Evolutionary conservation across 1,140 invertebrate species (phyloP), one percentile per base, ranked within the genome.

Genomic region (Adelges cooleyi): DNA sequence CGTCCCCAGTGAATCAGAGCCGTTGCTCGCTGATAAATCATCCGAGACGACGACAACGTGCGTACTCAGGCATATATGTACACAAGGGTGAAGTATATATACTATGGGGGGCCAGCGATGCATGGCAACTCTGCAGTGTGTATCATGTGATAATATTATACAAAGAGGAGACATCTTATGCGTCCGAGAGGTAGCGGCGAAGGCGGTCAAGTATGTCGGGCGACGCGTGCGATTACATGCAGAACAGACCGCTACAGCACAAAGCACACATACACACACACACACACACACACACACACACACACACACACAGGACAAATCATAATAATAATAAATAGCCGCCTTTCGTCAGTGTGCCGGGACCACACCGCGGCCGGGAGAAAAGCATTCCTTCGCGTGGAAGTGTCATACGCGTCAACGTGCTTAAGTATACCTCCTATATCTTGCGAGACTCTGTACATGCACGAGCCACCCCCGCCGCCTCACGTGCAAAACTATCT

Each of bases 21-120:
- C n/a, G n/a, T n/a, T n/a, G n/a, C n/a, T n/a, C 33, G 33, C 23
- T 23, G 22, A 56, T 59, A 59, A 59, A 59, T 59, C 54, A 44
- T 59, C 13, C 13, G 11, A 27, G 40, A 13, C 54, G 38, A 29
- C 18, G 53, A 56, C 54, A 44, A 59, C 54, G 23, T n/a, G 23
- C 27, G 54, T 18, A 18, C 5, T 17, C 36, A 22, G 0, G 33
- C 18, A n/a, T n/a, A n/a, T n/a, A 5, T 1, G 11, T 13, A 36
- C 33, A 36, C 13, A 13, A 23, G 20, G 38, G 53, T n/a, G n/a
- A n/a, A n/a, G n/a, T n/a, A n/a, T n/a, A n/a, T n/a, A n/a, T n/a
- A n/a, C n/a, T n/a, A n/a, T n/a, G 38, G 42, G 22, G 54, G 40
- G 23, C 54, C 40, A 59, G 23, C 18, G 54, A 59, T 42, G 54